These are phyloP conservation scores for Chrysomela aeneicollis DNA, from an alignment of 2,888 invertebrate species.

Conservation along the genomic window DNA sequence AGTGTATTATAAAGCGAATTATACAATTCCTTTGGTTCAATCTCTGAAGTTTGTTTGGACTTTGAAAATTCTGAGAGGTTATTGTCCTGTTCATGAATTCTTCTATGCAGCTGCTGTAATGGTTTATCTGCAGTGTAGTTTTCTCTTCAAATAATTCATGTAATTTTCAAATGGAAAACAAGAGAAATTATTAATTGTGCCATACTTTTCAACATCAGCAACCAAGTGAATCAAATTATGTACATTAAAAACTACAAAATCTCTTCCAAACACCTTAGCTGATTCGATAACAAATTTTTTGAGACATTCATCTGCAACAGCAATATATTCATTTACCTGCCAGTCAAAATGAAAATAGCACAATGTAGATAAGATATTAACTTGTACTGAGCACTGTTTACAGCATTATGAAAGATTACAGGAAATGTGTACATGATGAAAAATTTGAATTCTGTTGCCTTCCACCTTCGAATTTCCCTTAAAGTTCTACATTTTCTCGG, in stretches of 20 bases:
- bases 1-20: not conserved
- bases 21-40: not conserved
- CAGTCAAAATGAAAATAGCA: slow-evolving; percentile 23
- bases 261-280: slow-evolving; percentile 1
- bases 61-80: not conserved
- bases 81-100: slow-evolving; percentile 2
- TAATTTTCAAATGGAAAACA: slow-evolving; percentile 28
- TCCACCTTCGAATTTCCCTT: slow-evolving; percentile 26
- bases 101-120: not conserved
- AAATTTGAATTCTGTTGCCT: slow-evolving; percentile 27
- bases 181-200: slow-evolving; percentile 18
- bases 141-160: slow-evolving; percentile 16
- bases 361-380: slow-evolving; percentile 24
- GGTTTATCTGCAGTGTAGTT: not conserved
- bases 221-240: slow-evolving; percentile 3
- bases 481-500: slow-evolving; percentile 21
- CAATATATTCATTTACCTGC: slow-evolving; percentile 19
- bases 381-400: slow-evolving; percentile 15
- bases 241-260: slow-evolving; percentile 7
- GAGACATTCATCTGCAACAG: slow-evolving; percentile 16
- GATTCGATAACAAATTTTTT: slow-evolving; percentile 16
- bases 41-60: not conserved
- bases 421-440: slow-evolving; percentile 22
- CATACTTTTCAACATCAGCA: slow-evolving; percentile 22
- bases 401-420: slow-evolving; percentile 13